Base-by-base conservation (phyloP, 2,113 vertebrate genomes). In the Capreolus pygargus region DNA sequence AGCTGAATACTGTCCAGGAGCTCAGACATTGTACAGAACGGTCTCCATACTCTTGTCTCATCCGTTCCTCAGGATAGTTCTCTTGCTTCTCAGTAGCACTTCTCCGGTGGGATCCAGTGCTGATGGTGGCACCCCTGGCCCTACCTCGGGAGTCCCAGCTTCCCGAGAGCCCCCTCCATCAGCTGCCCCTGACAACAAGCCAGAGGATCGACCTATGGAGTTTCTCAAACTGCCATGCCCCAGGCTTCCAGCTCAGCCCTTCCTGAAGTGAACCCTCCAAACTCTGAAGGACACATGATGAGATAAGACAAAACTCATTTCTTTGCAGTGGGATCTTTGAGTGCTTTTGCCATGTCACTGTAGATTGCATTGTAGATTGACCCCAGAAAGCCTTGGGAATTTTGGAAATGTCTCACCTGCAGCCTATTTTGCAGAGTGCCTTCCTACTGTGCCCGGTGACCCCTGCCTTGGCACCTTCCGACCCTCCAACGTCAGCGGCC, bases 111-210 rank as follows among this genome's bases (percentile, higher is more conserved):
- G 58, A 83, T 19, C 19, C 15, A 7, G 15, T 3, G 23, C 8
- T 5, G 60, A 52, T 0, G 0, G 58, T 11, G 47, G 33, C 3
- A 10, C n/a, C 33, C 6, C 16, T 10, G 25, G 33, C 27, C 14
- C 76, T 17, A 16, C 4, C 0, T 64, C n/a, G 1, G 57, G 27
- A 43, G 60, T 11, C 60, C n/a, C 28, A 43, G 54, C 39, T 79
- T 58, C n/a, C 5, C 8, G 17, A 36, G 17, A 21, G 76, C 76
- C 8, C 14, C 76, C 76, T 30, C n/a, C 25, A 2, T 8, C 11
- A 23, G 45, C n/a, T 84, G 61, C 14, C 12, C 1, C 13, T 15
- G 28, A 67, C 25, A n/a, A n/a, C n/a, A n/a, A n/a, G n/a, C n/a
- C n/a, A 17, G 60, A 61, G 79, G n/a, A 10, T n/a, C 1, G 2